A percentile compares a stretch with the other conserved stretches of the same genome.
These are phyloP conservation scores for Corythornis vintsioides DNA, from an alignment of 2,113 vertebrate genomes.

Conservation along the genomic window DNA sequence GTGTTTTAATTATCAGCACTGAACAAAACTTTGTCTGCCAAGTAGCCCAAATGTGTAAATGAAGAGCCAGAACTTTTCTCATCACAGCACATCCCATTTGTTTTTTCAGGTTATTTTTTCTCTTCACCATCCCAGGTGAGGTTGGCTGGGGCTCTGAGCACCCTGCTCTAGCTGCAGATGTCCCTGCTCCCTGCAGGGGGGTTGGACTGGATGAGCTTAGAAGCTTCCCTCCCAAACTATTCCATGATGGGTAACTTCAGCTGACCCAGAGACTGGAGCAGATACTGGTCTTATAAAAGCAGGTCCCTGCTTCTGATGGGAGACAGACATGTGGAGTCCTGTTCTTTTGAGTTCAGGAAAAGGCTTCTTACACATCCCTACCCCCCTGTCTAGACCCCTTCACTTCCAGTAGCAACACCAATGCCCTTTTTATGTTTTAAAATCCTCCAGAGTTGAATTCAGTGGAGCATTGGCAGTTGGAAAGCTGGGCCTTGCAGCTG, in stretches of 20 bases:
- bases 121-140: neutral
- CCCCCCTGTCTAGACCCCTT: neutral
- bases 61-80: neutral
- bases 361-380: neutral
- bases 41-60: neutral
- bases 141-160: neutral
- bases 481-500: neutral
- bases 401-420: neutral
- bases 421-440: neutral
- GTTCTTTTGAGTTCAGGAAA: neutral
- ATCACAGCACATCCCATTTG: too few species aligned
- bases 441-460: neutral
- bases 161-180: neutral
- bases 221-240: neutral
- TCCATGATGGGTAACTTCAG: neutral
- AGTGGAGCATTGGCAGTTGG: neutral
- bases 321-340: neutral
- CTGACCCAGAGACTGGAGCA: neutral
- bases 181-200: neutral
- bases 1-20: neutral
- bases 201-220: neutral
- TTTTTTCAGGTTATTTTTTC: neutral
- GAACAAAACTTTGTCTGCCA: neutral
- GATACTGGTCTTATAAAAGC: neutral
- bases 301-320: neutral